Conservation (phyloP, 2,797 vertebrate species). For the Monodelphis domestica region DNA sequence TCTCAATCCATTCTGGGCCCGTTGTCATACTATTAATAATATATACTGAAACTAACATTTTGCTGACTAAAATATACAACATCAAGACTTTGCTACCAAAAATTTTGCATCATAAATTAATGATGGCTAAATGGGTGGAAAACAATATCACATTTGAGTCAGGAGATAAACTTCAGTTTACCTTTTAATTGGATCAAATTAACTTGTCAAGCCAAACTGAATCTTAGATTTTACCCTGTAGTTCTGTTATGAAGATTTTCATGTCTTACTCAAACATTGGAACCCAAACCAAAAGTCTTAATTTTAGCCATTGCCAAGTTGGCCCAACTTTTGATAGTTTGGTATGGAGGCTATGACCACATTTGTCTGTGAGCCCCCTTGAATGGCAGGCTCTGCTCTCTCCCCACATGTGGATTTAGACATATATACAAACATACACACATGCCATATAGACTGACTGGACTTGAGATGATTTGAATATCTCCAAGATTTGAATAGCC, state of each 20-base stretch:
- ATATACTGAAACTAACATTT: neutral
- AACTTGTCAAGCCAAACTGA: neutral
- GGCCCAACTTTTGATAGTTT: neutral
- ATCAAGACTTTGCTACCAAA: neutral
- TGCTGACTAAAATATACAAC: neutral
- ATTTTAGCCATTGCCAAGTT: neutral
- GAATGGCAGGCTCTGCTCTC: neutral
- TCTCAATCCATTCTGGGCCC: no score
- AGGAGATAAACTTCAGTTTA: neutral
- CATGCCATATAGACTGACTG: neutral
- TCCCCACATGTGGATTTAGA: neutral
- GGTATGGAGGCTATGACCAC: neutral
- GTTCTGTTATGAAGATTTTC: neutral
- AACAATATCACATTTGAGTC: neutral
- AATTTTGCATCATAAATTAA: neutral
- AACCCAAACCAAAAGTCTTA: neutral
- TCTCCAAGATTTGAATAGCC: neutral
- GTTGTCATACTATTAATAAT: neutral
- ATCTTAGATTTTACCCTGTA: neutral
- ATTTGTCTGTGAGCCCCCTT: neutral
- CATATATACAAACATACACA: neutral
- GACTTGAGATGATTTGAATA: neutral
- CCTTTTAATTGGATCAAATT: neutral
- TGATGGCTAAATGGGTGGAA: neutral
- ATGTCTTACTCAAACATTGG: neutral